Base-by-base conservation (phyloP, 1,140 invertebrate species). In the Platyscapa corneri region DNA sequence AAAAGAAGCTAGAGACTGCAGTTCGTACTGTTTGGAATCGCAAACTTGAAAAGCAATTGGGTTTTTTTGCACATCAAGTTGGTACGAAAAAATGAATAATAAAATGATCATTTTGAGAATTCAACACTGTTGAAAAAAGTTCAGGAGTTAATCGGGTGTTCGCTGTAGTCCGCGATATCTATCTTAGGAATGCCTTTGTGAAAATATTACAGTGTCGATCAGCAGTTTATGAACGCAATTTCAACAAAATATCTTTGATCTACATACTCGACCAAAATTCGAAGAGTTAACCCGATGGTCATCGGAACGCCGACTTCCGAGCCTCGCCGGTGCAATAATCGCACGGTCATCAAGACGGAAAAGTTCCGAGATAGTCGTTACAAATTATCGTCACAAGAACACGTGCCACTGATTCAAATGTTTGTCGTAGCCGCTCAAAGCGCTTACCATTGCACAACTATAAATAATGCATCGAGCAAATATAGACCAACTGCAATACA, bases 391-490 rank as follows among this genome's bases (percentile, higher is more conserved):
- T 39, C 34, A 39, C 20, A 32, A 72, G 39, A 72, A 64, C 53
- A 78, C 16, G 18, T 27, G 76, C 3, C 27, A n/a, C 42, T 39
- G 16, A 16, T 34, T 64, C 5, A n/a, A 79, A 37, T 30, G 34
- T 37, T 34, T 53, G 64, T 78, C 34, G 37, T 32, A 18, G 34
- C 3, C 34, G n/a, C 56, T 79, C 64, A 39, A 79, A 64, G 30
- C 7, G 27, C 77, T 74, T 74, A 42, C 23, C 20, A 10, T n/a
- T 64, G 37, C 56, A n/a, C 60, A 27, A 49, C 27, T 65, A 56
- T 84, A 56, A 78, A 84, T 78, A 65, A 84, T 84, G 56, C 60
- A 84, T 8, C 53, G 42, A n/a, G 20, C 16, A 64, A 83, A 83
- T 83, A 46, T 83, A 42, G 82, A 76, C 34, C 82, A 56, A 56